Conservation (phyloP, 2,797 vertebrate species). For the Chrosomus eos region DNA sequence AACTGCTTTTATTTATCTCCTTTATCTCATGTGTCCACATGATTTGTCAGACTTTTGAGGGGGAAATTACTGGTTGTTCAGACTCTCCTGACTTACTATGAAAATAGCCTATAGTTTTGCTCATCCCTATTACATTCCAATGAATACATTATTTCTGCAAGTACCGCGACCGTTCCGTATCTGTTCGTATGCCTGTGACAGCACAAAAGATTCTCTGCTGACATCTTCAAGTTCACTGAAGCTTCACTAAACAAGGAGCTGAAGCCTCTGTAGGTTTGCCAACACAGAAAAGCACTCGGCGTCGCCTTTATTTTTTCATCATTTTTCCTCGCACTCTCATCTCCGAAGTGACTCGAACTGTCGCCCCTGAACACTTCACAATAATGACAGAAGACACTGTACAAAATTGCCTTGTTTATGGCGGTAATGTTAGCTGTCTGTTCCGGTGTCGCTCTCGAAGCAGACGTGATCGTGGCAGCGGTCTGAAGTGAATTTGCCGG, state of each 20-base stretch:
- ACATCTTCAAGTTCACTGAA: slow-evolving; percentile 33
- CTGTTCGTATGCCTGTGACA: slow-evolving; percentile 4
- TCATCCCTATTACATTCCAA: neutral
- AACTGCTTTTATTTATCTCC: neutral
- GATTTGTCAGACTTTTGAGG: neutral
- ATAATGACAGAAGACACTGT: slow-evolving; percentile 81
- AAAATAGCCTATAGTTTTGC: neutral
- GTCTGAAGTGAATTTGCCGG: slow-evolving; percentile 78
- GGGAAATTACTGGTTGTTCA: neutral
- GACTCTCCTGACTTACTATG: neutral
- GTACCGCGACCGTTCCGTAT: neutral
- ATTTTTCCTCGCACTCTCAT: slow-evolving; percentile 51
- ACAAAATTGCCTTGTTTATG: slow-evolving; percentile 84
- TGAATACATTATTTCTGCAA: neutral
- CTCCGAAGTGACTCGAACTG: slow-evolving; percentile 73
- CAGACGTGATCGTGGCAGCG: slow-evolving; percentile 71
- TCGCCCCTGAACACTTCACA: slow-evolving; percentile 71
- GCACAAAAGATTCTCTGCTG: slow-evolving; percentile 56
- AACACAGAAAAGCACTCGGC: slow-evolving; percentile 69
- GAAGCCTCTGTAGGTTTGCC: slow-evolving; percentile 71
- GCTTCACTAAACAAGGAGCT: slow-evolving; percentile 69
- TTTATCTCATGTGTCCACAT: neutral
- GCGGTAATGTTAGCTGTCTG: slow-evolving; percentile 82
- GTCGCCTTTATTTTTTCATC: slow-evolving; percentile 28
- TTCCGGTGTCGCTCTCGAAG: slow-evolving; percentile 75